Percentiles rank a stretch among this genome's conserved stretches.
Conservation (phyloP, 2,797 vertebrate species). For the Pantherophis vulpinus region DNA sequence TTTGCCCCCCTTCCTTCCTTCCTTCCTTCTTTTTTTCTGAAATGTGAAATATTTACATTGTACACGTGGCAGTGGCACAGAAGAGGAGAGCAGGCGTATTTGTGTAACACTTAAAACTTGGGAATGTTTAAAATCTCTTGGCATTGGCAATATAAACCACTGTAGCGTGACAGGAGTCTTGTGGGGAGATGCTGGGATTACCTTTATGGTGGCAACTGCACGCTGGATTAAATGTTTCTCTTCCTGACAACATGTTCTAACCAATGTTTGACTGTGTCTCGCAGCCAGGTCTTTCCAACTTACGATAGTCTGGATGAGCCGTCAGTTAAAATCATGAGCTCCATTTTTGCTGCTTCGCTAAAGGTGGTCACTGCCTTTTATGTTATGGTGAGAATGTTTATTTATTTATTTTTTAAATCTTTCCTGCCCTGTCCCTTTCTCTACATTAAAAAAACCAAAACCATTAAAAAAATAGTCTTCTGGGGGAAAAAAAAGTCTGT, state of each 20-base stretch:
- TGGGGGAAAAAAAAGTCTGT: not conserved
- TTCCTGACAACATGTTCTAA: conserved; percentile 37
- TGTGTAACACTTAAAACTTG: conserved; percentile 52
- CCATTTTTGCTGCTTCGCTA: conserved; percentile 93
- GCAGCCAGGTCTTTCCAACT: conserved; percentile 95
- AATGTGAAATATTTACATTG: conserved; percentile 53
- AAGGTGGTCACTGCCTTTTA: conserved; percentile 97
- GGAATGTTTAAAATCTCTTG: conserved; percentile 53
- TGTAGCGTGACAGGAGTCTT: conserved; percentile 35
- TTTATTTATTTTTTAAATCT: not conserved
- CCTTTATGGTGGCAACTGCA: conserved; percentile 13
- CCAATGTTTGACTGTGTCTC: conserved; percentile 24
- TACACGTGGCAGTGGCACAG: conserved; percentile 14
- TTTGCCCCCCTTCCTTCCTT: not conserved
- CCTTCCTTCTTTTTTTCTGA: not conserved
- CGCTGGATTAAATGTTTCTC: not conserved
- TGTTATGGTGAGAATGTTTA: conserved; percentile 82
- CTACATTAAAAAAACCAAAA: not conserved
- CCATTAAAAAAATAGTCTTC: not conserved
- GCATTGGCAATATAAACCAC: conserved; percentile 44
- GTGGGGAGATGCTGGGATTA: conserved; percentile 43
- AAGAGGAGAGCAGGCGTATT: conserved; percentile 27
- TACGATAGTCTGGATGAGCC: conserved; percentile 98
- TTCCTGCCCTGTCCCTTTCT: not conserved
- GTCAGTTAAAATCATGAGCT: conserved; percentile 97